A percentile compares a stretch with the other conserved stretches of the same genome.
Evolutionary conservation across 64 coral and sea anemone species (phyloP).

Genomic region (Montipora foliosa): DNA sequence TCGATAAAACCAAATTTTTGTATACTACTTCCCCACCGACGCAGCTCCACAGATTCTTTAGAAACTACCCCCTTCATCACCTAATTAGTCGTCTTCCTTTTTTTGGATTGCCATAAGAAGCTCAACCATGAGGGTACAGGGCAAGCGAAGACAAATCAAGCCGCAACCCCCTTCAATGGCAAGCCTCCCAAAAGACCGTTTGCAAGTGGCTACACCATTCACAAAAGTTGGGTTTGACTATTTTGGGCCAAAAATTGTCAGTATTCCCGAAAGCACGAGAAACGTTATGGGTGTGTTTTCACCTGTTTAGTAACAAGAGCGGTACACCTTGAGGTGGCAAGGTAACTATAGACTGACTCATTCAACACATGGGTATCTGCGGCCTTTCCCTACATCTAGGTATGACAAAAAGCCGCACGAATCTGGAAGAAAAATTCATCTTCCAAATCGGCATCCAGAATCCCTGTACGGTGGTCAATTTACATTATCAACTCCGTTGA

Average conservation of each 20-base stretch:
- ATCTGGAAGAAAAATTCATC: too few species aligned
- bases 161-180: conserved; percentile 53
- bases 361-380: background rate
- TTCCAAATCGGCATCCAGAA: too few species aligned
- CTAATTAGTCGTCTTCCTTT: background rate
- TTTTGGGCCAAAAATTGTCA: background rate
- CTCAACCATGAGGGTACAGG: conserved; percentile 23
- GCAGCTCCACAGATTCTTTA: too few species aligned
- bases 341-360: background rate
- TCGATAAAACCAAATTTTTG: too few species aligned
- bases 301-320: conserved; percentile 21
- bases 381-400: too few species aligned
- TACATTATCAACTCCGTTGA: too few species aligned
- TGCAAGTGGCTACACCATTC: background rate
- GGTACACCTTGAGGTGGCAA: conserved; percentile 42
- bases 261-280: conserved; percentile 8
- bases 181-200: conserved; percentile 2
- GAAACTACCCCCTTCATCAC: too few species aligned
- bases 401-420: too few species aligned
- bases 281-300: conserved; percentile 44
- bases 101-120: conserved; percentile 26
- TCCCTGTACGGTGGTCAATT: too few species aligned
- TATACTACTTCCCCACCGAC: too few species aligned
- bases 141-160: conserved; percentile 11
- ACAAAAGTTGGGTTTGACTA: background rate